Conservation (phyloP, 2,797 vertebrate species). For the Pogoniulus pusillus region DNA sequence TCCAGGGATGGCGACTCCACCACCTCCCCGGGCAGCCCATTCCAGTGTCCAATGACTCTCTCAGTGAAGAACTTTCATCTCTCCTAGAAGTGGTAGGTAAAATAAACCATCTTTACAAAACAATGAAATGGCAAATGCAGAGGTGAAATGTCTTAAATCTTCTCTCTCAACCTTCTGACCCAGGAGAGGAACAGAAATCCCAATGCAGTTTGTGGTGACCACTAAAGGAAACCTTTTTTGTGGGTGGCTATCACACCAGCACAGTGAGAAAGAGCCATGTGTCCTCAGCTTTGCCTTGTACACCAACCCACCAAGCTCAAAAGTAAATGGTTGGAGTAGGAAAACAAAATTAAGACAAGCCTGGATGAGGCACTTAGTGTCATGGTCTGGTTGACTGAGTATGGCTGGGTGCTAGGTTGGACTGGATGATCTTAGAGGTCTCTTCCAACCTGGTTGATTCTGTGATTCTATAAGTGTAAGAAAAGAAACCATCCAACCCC, state of each 20-base stretch:
- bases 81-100: background rate
- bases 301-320: background rate
- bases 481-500: background rate
- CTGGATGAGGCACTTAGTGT: no score
- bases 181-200: background rate
- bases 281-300: background rate
- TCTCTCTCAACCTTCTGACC: background rate
- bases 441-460: no score
- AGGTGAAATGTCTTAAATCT: background rate
- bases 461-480: background rate
- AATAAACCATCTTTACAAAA: background rate
- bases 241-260: background rate
- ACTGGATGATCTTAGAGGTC: no score
- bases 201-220: accelerated
- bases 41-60: no score
- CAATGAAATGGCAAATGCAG: background rate
- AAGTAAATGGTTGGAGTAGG: background rate
- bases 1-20: no score
- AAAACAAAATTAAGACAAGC: background rate
- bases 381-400: no score
- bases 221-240: background rate
- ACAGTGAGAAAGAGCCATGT: background rate
- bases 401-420: no score
- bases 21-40: no score
- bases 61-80: no score